Base-by-base conservation (phyloP, 1,140 invertebrate species). In the Venustaconcha ellipsiformis region DNA sequence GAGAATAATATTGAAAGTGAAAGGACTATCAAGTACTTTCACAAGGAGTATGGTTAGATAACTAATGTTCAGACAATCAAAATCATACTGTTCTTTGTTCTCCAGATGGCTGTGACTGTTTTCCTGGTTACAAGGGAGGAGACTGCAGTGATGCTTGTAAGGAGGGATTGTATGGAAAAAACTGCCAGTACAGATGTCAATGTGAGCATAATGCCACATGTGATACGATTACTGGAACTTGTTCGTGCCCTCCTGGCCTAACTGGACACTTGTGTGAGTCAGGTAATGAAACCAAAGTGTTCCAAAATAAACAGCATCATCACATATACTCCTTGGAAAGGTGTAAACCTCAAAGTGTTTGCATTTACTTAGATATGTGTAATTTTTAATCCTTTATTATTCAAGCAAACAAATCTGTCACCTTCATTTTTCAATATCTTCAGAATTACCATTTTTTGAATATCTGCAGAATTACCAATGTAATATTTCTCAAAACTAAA, bases 141-240 rank as follows among this genome's bases (percentile, higher is more conserved):
- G 23, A 72, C 26, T 77, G 75, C 68, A 57, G 63, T 17, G 13
- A 26, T 84, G 84, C 69, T 67, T 99, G 97, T 88, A 92, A 93
- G 0, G 87, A 92, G 20, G 94, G 94, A 13, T 93, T 91, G 62
- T 98, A 92, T 88, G 97, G 97, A 17, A 79, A 92, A 26, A 94
- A 95, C 80, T 98, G 97, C 84, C 88, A 91, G 37, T 87, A 92
- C 68, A 90, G 90, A 64, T 98, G 96, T 82, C 88, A 87, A 37
- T 99, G 97, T 88, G 85, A 93, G 86, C 95, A 97, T 89, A 94
- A 92, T 65, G 87, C 77, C 11, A 67, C 69, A n/a, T 89, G 88
- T 76, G 74, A 88, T 68, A 74, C 82, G 30, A 64, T 68, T 1
- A 78, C 81, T 70, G 87, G 87, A 11, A 67, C 30, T 8, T 89